Evolutionary conservation across 2,113 vertebrate species (phyloP), one percentile per base, ranked within the genome.

Genomic region (Polypterus senegalus): DNA sequence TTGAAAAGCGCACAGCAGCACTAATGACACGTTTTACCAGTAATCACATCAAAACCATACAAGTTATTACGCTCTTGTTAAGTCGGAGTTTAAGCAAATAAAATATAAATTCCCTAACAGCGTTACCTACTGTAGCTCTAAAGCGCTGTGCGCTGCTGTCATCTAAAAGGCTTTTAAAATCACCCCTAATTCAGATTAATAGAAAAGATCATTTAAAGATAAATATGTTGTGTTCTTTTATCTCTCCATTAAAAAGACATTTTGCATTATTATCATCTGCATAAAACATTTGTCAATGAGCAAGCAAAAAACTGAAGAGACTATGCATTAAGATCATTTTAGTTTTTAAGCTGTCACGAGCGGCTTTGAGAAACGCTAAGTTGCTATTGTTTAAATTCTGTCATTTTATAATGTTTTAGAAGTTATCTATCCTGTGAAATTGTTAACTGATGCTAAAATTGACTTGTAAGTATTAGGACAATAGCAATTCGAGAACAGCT

Each of bases 401-500:
- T 89, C 86, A 89, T 91, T 89, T 89, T 86, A 87, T 86, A 88
- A 87, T 88, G 83, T 87, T 88, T 88, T 87, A 86, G 82, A 85
- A 88, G 87, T 91, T 86, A 88, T 85, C 87, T 90, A 89, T 89
- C 87, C 85, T 88, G 86, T 89, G 85, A 86, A 89, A 91, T 89
- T 88, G 88, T 88, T 89, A 88, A 88, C 87, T 87, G 86, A 87
- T 86, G 86, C 82, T 87, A 85, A 89, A 90, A 91, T 91, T 87
- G 88, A 77, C 87, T 89, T 86, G 83, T 87, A 89, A 91, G 87
- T 91, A 91, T 92, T 90, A 91, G 86, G 87, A 91, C 89, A 92
- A 91, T 89, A 89, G 86, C 85, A 89, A 86, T 87, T 88, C 85
- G 83, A 74, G 84, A 89, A 88, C 87, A 90, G 84, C 84, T 87